Percentiles rank a stretch among this genome's conserved stretches.
These are phyloP conservation scores for Hucho hucho DNA, from an alignment of 2,113 vertebrate genomes.

Conservation along the genomic window DNA sequence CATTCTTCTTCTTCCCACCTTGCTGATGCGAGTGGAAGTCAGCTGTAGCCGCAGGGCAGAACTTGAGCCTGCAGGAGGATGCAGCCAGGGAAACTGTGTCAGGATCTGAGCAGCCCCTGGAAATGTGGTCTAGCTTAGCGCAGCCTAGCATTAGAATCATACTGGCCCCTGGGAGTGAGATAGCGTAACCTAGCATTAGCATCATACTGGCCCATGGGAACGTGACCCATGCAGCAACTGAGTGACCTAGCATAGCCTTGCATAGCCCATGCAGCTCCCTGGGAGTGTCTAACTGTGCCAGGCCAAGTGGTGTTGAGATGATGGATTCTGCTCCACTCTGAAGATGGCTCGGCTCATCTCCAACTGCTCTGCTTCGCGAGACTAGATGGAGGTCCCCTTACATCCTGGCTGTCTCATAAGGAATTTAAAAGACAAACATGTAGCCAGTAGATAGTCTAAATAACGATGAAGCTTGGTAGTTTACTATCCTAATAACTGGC, in stretches of 20 bases:
- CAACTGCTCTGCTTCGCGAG: conserved; percentile 45
- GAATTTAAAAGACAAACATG: conserved; percentile 49
- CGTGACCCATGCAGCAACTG: too few species aligned
- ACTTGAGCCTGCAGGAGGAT: conserved; percentile 46
- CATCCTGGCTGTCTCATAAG: conserved; percentile 58
- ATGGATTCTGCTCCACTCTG: conserved; percentile 58
- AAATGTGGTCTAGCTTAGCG: too few species aligned
- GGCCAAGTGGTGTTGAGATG: conserved; percentile 42
- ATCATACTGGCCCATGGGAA: too few species aligned
- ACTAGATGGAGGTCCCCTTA: conserved; percentile 60
- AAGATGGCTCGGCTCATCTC: conserved; percentile 33
- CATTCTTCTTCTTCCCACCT: conserved; percentile 54
- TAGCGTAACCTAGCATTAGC: too few species aligned
- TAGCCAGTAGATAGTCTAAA: conserved; percentile 37
- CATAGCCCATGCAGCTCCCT: conserved; percentile 1
- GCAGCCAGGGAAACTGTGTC: conserved; percentile 42
- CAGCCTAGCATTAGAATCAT: too few species aligned
- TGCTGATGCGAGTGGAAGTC: conserved; percentile 51
- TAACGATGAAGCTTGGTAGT: conserved; percentile 38
- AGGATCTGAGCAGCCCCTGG: conserved; percentile 32
- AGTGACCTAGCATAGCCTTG: too few species aligned
- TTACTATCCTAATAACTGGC: conserved; percentile 56
- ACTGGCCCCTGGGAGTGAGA: too few species aligned
- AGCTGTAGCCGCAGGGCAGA: conserved; percentile 42
- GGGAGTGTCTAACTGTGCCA: background rate